These are phyloP conservation scores for Lysandra bellargus DNA, from an alignment of 2,888 invertebrate species.

Conservation along the genomic window DNA sequence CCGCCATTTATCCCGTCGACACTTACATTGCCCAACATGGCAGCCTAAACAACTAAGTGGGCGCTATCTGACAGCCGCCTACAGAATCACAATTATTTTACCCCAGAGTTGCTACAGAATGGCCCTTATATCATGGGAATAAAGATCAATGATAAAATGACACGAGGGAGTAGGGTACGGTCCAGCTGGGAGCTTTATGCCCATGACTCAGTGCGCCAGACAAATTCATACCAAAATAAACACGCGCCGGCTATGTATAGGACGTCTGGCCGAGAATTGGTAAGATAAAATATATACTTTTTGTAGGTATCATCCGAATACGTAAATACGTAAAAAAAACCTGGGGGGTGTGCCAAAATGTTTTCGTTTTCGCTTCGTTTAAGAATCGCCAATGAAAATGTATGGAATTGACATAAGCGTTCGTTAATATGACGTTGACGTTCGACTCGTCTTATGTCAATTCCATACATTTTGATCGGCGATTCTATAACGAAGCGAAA, in stretches of 20 bases:
- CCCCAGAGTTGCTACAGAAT: not conserved
- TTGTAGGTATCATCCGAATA: not conserved
- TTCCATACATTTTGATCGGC: too few species aligned
- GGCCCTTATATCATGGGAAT: not conserved
- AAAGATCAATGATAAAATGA: not conserved
- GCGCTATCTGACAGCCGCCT: slow-evolving; percentile 35
- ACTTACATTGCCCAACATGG: slow-evolving; percentile 15
- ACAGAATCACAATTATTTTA: slow-evolving; percentile 20
- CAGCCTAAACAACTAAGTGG: slow-evolving; percentile 34
- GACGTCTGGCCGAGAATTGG: not conserved
- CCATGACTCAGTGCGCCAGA: slow-evolving; percentile 33
- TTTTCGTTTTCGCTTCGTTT: too few species aligned
- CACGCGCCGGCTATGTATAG: not conserved
- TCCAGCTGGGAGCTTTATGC: slow-evolving; percentile 34
- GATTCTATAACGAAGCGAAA: too few species aligned
- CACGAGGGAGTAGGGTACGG: slow-evolving; percentile 32
- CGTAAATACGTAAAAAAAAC: too few species aligned
- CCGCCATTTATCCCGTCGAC: slow-evolving; percentile 2
- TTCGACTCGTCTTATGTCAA: too few species aligned
- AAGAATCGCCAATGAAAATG: too few species aligned
- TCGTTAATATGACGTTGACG: too few species aligned
- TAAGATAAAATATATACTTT: not conserved
- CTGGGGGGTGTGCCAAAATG: too few species aligned
- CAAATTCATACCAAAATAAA: slow-evolving; percentile 29
- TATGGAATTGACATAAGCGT: too few species aligned